Percentiles rank a stretch among this genome's conserved stretches.
These are phyloP conservation scores for Subacronicta megacephala DNA, from an alignment of 2,888 invertebrate species.

Conservation along the genomic window DNA sequence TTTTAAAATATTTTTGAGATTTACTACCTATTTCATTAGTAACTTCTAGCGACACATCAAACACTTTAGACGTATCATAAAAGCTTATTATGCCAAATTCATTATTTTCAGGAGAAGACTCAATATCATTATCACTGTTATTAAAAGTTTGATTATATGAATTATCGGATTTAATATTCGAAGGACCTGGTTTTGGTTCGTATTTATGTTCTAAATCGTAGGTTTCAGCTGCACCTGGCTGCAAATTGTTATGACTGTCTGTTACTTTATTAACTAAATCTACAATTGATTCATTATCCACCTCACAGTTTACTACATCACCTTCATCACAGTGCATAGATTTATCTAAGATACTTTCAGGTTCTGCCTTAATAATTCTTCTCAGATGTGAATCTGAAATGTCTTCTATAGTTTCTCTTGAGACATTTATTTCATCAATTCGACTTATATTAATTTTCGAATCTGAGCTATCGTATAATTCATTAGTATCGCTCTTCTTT, in stretches of 20 bases:
- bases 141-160: constrained; percentile 43
- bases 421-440: constrained; percentile 77
- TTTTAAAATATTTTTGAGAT: constrained; percentile 8
- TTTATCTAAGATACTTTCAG: constrained; percentile 57
- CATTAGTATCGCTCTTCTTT: constrained; percentile 63
- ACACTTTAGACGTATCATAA: constrained; percentile 80
- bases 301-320: constrained; percentile 40
- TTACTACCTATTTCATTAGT: constrained; percentile 14
- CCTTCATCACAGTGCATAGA: constrained; percentile 38
- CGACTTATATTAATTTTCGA: constrained; percentile 60
- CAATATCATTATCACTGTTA: constrained; percentile 63
- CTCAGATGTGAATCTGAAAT: constrained; percentile 71
- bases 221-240: constrained; percentile 60
- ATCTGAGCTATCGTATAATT: constrained; percentile 35
- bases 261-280: constrained; percentile 69
- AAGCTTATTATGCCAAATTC: constrained; percentile 80
- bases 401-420: constrained; percentile 75
- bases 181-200: constrained; percentile 79
- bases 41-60: constrained; percentile 72
- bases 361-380: constrained; percentile 64
- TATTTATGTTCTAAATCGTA: constrained; percentile 76
- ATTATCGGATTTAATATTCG: constrained; percentile 55
- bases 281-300: constrained; percentile 55
- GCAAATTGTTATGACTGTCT: constrained; percentile 44
- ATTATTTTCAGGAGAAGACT: constrained; percentile 73